These are phyloP conservation scores for Oreotrochilus melanogaster DNA, from an alignment of 2,113 vertebrate species.

Conservation along the genomic window DNA sequence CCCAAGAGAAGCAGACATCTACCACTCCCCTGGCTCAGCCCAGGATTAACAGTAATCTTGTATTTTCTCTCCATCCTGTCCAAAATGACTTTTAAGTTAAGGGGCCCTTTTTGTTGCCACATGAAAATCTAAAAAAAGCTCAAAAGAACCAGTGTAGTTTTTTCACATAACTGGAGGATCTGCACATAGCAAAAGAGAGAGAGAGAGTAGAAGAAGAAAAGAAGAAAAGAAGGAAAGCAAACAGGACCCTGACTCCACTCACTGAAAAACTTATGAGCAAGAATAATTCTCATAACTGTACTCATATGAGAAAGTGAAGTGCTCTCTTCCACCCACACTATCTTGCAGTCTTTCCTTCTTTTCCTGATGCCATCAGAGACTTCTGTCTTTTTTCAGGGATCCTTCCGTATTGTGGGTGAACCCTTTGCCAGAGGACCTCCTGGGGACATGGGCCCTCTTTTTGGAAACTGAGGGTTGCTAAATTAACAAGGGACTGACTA, in stretches of 20 bases:
- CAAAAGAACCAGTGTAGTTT: neutral
- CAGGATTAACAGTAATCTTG: neutral
- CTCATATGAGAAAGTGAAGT: neutral
- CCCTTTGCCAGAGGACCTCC: neutral
- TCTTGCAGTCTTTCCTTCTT: neutral
- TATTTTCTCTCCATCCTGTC: neutral
- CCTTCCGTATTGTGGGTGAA: neutral
- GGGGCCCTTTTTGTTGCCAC: neutral
- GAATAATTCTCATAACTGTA: neutral
- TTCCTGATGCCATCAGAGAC: neutral
- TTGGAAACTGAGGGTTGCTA: neutral
- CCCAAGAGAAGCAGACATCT: neutral
- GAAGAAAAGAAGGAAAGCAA: neutral
- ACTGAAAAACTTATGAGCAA: neutral
- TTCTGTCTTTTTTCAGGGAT: neutral
- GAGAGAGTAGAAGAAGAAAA: neutral
- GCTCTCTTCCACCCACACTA: neutral
- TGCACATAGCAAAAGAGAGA: neutral
- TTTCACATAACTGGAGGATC: neutral
- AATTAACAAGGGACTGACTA: neutral
- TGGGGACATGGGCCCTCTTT: neutral
- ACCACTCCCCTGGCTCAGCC: neutral
- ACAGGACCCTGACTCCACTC: neutral
- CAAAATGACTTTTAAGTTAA: neutral
- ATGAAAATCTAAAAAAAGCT: neutral